Conservation (phyloP, 1,140 invertebrate genomes). For the Cotesia chilonis region DNA sequence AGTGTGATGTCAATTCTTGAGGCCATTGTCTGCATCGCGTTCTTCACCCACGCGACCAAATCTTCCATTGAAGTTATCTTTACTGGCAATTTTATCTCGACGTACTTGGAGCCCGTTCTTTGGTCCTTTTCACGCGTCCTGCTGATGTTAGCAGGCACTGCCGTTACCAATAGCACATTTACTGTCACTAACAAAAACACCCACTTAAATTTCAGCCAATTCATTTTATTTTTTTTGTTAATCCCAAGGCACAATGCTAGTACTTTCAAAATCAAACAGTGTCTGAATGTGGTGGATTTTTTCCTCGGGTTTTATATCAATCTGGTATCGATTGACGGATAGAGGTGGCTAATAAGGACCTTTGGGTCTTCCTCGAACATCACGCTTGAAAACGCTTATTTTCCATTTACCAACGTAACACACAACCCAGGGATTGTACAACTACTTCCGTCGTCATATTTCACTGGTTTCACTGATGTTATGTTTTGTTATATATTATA, state of each 20-base stretch:
- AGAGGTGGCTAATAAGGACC: slow-evolving; percentile 22
- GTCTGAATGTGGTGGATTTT: slow-evolving; percentile 1
- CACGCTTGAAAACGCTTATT: slow-evolving; percentile 26
- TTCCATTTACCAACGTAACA: slow-evolving; percentile 9
- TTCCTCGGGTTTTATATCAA: slow-evolving; percentile 24
- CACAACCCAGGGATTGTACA: neutral
- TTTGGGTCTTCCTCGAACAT: slow-evolving; percentile 28
- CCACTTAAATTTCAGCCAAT: neutral
- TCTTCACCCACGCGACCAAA: slow-evolving; percentile 56
- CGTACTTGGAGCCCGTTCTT: slow-evolving; percentile 33
- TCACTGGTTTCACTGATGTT: slow-evolving; percentile 12
- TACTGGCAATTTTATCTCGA: slow-evolving; percentile 54
- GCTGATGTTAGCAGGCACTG: neutral
- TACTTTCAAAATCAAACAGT: neutral
- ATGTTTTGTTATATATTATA: neutral
- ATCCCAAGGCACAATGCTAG: no score
- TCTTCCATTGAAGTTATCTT: slow-evolving; percentile 55
- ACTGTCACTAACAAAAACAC: slow-evolving; percentile 7
- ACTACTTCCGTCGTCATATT: slow-evolving; percentile 15
- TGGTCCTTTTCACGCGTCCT: neutral
- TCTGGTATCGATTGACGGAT: neutral
- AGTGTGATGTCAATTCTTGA: slow-evolving; percentile 58
- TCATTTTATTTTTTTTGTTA: neutral
- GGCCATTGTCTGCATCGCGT: slow-evolving; percentile 58
- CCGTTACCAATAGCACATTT: neutral